phyloP scores from a whole-genome alignment of 2,113 vertebrate species.

The Potamarius usumacintae region DNA sequence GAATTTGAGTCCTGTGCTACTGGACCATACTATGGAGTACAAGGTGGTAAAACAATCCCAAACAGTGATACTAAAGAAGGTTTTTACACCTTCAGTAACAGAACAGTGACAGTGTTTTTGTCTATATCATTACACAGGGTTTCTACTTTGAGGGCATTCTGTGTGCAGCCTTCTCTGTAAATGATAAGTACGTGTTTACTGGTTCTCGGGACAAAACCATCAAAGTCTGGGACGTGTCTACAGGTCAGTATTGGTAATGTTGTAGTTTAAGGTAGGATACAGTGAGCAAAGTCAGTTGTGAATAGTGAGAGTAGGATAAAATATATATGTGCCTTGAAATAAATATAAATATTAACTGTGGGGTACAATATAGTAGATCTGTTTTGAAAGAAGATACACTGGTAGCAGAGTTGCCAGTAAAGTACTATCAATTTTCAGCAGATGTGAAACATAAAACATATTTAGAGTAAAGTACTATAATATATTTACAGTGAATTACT shows the following conservation, averaged over 20 bases:
- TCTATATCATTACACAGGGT: conserved; percentile 53
- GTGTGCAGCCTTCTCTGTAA: conserved; percentile 78
- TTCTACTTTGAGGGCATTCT: conserved; percentile 73
- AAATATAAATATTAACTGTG: background rate
- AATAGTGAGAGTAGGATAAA: background rate
- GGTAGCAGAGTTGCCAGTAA: background rate
- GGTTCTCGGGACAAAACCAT: conserved; percentile 75
- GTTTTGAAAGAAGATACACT: background rate
- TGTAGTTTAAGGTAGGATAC: background rate
- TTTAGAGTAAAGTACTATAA: background rate
- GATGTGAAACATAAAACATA: background rate
- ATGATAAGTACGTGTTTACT: conserved; percentile 70
- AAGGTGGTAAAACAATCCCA: conserved; percentile 64
- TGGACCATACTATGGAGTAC: conserved; percentile 77
- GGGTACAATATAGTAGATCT: background rate
- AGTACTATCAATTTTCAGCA: background rate
- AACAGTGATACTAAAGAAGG: background rate
- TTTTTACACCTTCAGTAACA: background rate
- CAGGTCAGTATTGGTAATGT: conserved; percentile 62
- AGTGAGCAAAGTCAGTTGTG: background rate
- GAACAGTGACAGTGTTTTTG: background rate
- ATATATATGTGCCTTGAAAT: background rate
- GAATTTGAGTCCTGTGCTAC: conserved; percentile 69
- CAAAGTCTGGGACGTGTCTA: conserved; percentile 75
- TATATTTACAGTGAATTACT: background rate